Evolutionary conservation across 2,113 vertebrate genomes (phyloP).

Genomic region (Ammodramus savannarum): DNA sequence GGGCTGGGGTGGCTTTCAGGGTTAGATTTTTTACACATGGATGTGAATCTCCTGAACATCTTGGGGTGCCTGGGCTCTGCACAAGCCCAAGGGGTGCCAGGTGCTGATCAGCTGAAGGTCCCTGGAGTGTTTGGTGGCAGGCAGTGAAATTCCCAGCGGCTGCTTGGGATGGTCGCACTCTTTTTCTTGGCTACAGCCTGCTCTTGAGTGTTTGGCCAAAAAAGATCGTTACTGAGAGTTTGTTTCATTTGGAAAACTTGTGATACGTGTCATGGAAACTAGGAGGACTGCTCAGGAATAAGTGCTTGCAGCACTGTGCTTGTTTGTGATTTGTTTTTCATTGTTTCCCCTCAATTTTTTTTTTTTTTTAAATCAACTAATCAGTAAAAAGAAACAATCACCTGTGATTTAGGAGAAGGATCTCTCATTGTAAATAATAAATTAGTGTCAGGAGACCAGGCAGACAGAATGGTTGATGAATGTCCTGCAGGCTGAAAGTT

Average conservation of each 20-base stretch:
- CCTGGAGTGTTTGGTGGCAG: neutral
- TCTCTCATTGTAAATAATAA: conserved; percentile 49
- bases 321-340: conserved; percentile 26
- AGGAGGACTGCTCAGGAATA: neutral
- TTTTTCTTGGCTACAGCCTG: neutral
- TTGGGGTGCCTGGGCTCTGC: neutral
- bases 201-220: neutral
- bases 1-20: neutral
- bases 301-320: neutral
- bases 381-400: conserved; percentile 54
- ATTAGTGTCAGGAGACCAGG: conserved; percentile 45
- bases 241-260: conserved; percentile 22
- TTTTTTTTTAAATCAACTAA: neutral
- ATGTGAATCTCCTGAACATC: neutral
- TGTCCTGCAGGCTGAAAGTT: conserved; percentile 62
- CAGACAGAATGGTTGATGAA: conserved; percentile 58
- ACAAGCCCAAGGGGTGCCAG: neutral
- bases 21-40: neutral
- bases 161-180: neutral
- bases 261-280: neutral
- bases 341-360: neutral
- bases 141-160: neutral
- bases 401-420: conserved; percentile 54
- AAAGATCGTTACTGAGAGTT: conserved; percentile 7
- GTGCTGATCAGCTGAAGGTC: neutral